Evolutionary conservation across 2,797 vertebrate genomes (phyloP), one percentile per base, ranked within the genome.

Genomic region (Rhinatrema bivittatum): DNA sequence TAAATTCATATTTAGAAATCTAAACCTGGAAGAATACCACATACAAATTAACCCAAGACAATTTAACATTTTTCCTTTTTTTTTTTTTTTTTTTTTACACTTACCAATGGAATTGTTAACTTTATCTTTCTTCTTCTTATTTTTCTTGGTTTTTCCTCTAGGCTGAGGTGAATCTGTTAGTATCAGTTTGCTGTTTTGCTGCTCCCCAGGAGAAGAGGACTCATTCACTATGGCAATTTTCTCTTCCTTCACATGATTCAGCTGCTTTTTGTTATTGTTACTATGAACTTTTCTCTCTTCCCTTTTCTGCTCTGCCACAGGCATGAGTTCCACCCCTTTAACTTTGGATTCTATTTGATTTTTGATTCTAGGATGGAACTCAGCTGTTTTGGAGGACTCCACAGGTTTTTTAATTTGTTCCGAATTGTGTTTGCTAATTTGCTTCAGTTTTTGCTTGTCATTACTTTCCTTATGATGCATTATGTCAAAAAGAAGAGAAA

Each of bases 101-200:
- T 60, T 56, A 99, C 96, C 96, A 62, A 99, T 91, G 2, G 94
- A 97, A 48, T 56, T 90, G 78, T 81, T 88, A 54, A 76, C 77
- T 72, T 91, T 87, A 54, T 98, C 95, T 63, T 96, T 98, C 78
- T 99, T 99, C 85, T 99, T 99, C 76, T 95, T 96, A 62, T 72
- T 91, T 64, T 94, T 98, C 87, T 93, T 97, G 70, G 55, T 80
- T 75, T 90, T 97, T 76, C 83, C 81, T 75, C 93, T 94, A 27
- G 91, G 89, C 70, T 94, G 93, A 2, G 89, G 91, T 18, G 91
- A 92, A 41, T 89, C 92, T 1, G 85, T 81, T 19, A 62, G 78
- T 45, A 60, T 68, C 32, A 64, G 64, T 69, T 90, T 91, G 53
- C 79, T 63, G 3, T 86, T 84, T 53, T 82, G 82, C 25, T 70